Conservation (phyloP, 2,888 invertebrate genomes). For the Tillus elongatus region DNA sequence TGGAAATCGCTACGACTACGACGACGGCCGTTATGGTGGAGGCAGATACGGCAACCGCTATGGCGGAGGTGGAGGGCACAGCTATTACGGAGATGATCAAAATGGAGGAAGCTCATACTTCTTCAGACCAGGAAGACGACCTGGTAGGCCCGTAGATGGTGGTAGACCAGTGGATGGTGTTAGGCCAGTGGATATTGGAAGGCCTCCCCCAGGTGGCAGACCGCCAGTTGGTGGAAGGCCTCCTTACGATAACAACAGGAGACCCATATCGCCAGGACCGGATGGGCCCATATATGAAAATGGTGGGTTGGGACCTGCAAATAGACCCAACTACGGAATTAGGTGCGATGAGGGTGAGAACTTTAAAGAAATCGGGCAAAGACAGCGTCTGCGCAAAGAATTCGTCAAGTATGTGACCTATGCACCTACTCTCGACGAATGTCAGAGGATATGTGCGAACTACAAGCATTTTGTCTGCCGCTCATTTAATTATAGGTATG, state of each 20-base stretch:
- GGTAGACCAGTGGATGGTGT: constrained; percentile 15
- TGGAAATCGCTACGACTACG: constrained; percentile 14
- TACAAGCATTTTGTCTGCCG: constrained; percentile 75
- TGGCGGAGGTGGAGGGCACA: constrained; percentile 18
- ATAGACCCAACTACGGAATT: constrained; percentile 43
- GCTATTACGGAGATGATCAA: constrained; percentile 35
- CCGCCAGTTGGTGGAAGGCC: constrained; percentile 20
- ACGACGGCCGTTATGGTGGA: constrained; percentile 34
- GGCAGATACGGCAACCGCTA: constrained; percentile 23
- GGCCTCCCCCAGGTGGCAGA: constrained; percentile 15
- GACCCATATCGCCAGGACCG: constrained; percentile 37
- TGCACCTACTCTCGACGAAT: constrained; percentile 65
- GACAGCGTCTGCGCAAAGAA: constrained; percentile 69
- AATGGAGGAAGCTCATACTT: constrained; percentile 36
- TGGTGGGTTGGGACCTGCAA: constrained; percentile 34
- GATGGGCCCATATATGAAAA: constrained; percentile 40
- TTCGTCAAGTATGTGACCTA: constrained; percentile 66
- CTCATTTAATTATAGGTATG: constrained; percentile 76
- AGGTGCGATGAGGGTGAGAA: constrained; percentile 74
- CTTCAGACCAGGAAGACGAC: constrained; percentile 33
- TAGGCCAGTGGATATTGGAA: constrained; percentile 9
- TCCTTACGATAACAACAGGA: constrained; percentile 18
- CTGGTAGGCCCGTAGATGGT: constrained; percentile 15
- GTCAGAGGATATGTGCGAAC: constrained; percentile 77
- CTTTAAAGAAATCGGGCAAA: constrained; percentile 71